These are phyloP conservation scores for Rhaphigaster nebulosa DNA, from an alignment of 2,888 invertebrate species.

Conservation along the genomic window DNA sequence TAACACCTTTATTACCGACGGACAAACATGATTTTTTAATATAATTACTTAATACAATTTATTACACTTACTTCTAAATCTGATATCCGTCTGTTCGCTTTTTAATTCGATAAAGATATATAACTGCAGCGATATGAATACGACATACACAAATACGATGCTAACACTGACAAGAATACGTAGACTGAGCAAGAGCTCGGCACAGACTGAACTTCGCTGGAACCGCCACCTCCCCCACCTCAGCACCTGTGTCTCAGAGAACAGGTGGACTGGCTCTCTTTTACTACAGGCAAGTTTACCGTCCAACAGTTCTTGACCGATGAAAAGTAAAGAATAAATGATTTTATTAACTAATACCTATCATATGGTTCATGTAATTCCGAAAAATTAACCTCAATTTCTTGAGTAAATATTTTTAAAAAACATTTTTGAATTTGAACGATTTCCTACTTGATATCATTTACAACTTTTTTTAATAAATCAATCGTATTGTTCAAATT, in stretches of 20 bases:
- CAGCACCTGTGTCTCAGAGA: slow-evolving; percentile 20
- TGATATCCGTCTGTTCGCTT: background rate
- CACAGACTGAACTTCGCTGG: slow-evolving; percentile 26
- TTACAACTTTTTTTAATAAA: background rate
- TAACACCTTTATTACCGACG: background rate
- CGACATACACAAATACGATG: slow-evolving; percentile 6
- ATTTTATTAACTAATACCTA: background rate
- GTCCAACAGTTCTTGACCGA: background rate
- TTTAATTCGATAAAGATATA: background rate
- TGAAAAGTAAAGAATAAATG: background rate
- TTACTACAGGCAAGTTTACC: background rate
- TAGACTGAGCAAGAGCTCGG: slow-evolving; percentile 7
- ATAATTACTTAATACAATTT: background rate
- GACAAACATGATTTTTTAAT: background rate
- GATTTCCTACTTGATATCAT: background rate
- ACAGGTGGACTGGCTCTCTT: slow-evolving; percentile 17
- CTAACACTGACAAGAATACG: background rate
- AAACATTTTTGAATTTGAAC: too few species aligned
- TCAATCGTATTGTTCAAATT: background rate
- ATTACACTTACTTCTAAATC: background rate
- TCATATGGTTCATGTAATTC: background rate
- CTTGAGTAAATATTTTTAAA: background rate
- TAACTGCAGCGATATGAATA: background rate
- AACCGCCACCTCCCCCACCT: background rate
- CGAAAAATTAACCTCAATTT: background rate